Base-by-base conservation (phyloP, 1,140 invertebrate species). In the Hestina assimilis region DNA sequence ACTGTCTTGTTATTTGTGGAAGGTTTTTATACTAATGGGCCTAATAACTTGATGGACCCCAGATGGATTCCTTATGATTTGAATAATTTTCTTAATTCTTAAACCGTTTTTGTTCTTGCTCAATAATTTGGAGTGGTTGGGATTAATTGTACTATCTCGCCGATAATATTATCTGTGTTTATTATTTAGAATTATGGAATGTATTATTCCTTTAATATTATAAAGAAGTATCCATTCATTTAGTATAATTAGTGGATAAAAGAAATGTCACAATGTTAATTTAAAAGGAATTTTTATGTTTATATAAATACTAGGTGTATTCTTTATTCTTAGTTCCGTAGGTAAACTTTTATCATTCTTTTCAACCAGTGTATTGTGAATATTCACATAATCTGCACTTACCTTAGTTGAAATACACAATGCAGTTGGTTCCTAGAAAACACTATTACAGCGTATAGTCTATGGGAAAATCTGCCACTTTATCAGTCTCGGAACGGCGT, bases 1-100 rank as follows among this genome's bases (percentile, higher is more conserved):
- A 81, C 81, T 72, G 81, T 75, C 69, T 83, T 75, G 69, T 75
- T 79, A 69, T 63, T 59, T 57, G 61, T 68, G 66, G 62, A 53
- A 58, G 58, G 45, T 57, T 73, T 75, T 70, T 79, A 71, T 69
- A 53, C 64, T 65, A 63, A 69, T 76, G 60, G 61, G 58, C 45
- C 62, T 65, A 63, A 69, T 76, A 65, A 67, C 58, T 63, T 63
- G 63, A 69, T 66, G 42, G 60, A 56, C 51, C 55, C 54, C 60
- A 62, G 63, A 77, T 60, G 69, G 21, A 60, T 58, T 62, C 52
- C 33, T 55, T 51, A 50, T 19, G 53, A 59, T 53, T 54, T 57
- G 41, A 58, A 50, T 66, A 62, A 66, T 66, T 62, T 51, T 50
- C 33, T 58, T 58, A 54, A 59, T 52, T 50, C 40, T 41, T 46